These are phyloP conservation scores for Leptobrachium ailaonicum DNA, from an alignment of 2,113 vertebrate species.

Conservation along the genomic window DNA sequence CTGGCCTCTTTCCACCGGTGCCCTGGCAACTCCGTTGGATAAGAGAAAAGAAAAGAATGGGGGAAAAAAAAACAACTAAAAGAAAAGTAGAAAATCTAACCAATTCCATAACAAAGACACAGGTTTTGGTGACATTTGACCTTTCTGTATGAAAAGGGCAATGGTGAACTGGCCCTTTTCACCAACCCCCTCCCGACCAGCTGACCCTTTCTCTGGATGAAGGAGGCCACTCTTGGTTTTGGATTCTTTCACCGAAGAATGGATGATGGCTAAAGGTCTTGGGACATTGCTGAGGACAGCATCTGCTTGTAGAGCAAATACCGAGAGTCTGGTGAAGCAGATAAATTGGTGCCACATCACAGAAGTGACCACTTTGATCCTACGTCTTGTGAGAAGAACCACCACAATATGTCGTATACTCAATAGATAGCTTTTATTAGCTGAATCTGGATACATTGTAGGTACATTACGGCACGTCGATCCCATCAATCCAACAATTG, in stretches of 20 bases:
- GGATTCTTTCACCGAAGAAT: conserved; percentile 24
- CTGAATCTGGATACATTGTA: background rate
- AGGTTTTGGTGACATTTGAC: conserved; percentile 78
- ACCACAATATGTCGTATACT: background rate
- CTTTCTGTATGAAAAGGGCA: conserved; percentile 60
- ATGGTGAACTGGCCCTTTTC: conserved; percentile 60
- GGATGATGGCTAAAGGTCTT: conserved; percentile 1
- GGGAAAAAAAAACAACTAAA: conserved; percentile 56
- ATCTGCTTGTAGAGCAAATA: conserved; percentile 35
- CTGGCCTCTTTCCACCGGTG: conserved; percentile 87
- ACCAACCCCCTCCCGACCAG: background rate
- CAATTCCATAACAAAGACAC: conserved; percentile 76
- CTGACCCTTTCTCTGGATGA: conserved; percentile 2
- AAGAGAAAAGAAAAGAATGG: conserved; percentile 59
- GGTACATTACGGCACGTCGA: background rate
- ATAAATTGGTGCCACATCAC: conserved; percentile 42
- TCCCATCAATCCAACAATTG: background rate
- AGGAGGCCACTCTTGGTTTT: conserved; percentile 21
- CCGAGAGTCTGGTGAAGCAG: conserved; percentile 31
- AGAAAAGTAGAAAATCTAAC: conserved; percentile 73
- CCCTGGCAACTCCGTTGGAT: conserved; percentile 87
- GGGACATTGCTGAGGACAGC: background rate
- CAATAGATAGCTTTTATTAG: conserved; percentile 12
- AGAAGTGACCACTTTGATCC: conserved; percentile 5
- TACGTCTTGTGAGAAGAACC: conserved; percentile 10